phyloP scores from a whole-genome alignment of 2,113 vertebrate species.

The Ceyx cyanopectus region DNA sequence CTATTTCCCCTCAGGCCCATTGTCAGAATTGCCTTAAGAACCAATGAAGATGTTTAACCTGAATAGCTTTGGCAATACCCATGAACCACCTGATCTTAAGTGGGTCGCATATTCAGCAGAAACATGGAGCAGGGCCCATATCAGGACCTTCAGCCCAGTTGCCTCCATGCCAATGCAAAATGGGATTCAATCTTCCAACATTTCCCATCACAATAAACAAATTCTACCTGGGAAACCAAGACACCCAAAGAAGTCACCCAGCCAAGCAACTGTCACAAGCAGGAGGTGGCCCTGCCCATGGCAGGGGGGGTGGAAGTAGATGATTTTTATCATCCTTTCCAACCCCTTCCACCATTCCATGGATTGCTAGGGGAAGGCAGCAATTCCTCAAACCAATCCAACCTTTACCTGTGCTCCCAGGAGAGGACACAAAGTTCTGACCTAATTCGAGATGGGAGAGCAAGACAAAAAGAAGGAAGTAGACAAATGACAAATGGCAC shows the following conservation, averaged over 20 bases:
- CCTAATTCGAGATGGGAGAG: background rate
- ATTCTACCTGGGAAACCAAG: background rate
- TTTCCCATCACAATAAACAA: background rate
- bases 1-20: conserved; percentile 12
- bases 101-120: background rate
- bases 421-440: background rate
- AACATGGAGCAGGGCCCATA: background rate
- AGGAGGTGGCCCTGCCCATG: background rate
- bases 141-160: background rate
- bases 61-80: conserved; percentile 17
- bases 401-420: accelerated
- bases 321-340: background rate
- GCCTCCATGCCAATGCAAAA: background rate
- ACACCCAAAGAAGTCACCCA: background rate
- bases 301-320: background rate
- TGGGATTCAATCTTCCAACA: background rate
- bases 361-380: background rate
- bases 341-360: accelerated
- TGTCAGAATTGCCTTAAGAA: background rate
- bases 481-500: accelerated
- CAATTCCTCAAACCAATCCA: background rate
- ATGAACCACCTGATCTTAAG: background rate
- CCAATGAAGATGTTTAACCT: conserved; percentile 11
- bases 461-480: background rate
- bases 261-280: background rate